Evolutionary conservation across 2,113 vertebrate genomes (phyloP).

Genomic region (Perca fluviatilis): DNA sequence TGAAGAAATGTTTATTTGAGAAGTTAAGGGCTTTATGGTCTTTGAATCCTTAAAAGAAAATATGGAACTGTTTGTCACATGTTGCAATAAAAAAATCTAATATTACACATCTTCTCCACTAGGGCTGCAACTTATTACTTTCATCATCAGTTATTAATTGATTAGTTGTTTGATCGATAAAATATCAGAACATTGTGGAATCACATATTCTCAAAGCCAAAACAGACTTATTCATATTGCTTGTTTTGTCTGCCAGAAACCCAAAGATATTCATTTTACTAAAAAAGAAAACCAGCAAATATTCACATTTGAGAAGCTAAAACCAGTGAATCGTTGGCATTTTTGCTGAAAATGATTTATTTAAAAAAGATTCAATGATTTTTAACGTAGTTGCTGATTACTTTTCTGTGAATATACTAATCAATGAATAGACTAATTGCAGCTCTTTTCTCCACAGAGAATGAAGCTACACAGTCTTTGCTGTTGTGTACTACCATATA

Average conservation of each 20-base stretch:
- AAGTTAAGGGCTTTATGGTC: neutral
- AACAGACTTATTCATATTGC: neutral
- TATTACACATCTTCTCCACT: neutral
- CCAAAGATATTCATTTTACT: neutral
- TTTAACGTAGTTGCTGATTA: neutral
- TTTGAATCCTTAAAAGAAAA: neutral
- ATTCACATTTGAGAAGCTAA: neutral
- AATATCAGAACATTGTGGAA: neutral
- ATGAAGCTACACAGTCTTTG: neutral
- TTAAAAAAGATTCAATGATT: neutral
- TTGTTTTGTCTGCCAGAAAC: neutral
- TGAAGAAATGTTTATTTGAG: neutral
- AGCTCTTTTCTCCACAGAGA: neutral
- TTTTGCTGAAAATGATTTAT: neutral
- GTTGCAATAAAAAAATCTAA: conserved; percentile 18
- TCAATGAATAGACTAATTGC: neutral
- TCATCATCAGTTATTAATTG: neutral
- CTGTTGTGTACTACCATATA: neutral
- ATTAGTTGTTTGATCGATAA: neutral
- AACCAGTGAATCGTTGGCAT: neutral
- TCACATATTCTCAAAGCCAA: neutral
- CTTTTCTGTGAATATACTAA: neutral
- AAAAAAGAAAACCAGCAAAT: neutral
- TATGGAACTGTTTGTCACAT: neutral
- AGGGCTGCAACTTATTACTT: neutral